phyloP scores from a whole-genome alignment of 2,797 vertebrate species.

The Schizothorax lantsangensis region DNA sequence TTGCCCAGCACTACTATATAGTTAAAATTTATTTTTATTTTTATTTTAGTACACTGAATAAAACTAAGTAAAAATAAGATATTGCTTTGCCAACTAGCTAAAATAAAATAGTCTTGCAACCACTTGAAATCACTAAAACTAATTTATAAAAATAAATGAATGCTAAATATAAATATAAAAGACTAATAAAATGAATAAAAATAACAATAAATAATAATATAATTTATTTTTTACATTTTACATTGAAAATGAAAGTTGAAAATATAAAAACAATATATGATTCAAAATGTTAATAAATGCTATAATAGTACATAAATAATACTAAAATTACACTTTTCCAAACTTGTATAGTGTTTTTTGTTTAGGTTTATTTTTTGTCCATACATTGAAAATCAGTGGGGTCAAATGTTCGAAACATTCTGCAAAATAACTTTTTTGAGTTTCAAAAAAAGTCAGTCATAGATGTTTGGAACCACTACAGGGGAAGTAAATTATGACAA shows the following conservation, averaged over 20 bases:
- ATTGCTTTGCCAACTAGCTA: background rate
- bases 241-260: background rate
- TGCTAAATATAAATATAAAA: too few species aligned
- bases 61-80: background rate
- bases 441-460: background rate
- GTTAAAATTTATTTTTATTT: background rate
- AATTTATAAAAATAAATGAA: background rate
- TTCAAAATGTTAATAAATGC: background rate
- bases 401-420: background rate
- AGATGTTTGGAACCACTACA: background rate
- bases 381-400: background rate
- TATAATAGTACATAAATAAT: background rate
- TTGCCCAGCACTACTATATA: background rate
- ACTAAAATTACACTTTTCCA: background rate
- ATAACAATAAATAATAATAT: background rate
- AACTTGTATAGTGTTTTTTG: background rate
- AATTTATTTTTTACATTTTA: background rate
- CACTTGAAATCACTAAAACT: background rate
- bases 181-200: background rate
- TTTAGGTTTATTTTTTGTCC: background rate
- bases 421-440: background rate
- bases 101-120: background rate
- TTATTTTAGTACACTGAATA: background rate
- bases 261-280: too few species aligned
- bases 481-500: background rate